Evolutionary conservation across 2,113 vertebrate species (phyloP).

Genomic region (Pavo muticus): DNA sequence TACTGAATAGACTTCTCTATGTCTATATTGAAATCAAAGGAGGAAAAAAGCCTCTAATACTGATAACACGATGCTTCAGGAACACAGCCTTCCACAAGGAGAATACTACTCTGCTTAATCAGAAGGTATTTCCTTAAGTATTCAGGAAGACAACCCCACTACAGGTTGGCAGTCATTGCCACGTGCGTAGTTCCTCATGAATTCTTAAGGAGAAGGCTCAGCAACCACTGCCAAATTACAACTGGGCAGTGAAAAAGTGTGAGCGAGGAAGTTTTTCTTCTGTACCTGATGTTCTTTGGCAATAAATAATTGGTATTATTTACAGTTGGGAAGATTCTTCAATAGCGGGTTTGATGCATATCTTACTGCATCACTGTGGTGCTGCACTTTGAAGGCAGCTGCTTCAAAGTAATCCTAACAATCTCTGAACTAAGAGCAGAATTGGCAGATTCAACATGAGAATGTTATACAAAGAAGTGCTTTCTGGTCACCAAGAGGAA

Average conservation of each 20-base stretch:
- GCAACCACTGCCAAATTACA: neutral
- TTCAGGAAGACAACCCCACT: neutral
- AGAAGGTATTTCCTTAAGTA: neutral
- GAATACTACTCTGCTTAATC: neutral
- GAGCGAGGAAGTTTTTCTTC: neutral
- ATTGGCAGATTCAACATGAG: neutral
- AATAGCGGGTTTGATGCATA: neutral
- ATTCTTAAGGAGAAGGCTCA: neutral
- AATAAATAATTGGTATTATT: neutral
- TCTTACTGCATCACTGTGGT: neutral
- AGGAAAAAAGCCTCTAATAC: neutral
- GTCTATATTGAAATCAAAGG: neutral
- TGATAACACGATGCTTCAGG: neutral
- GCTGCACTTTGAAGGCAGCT: neutral
- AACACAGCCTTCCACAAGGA: neutral
- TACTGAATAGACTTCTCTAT: neutral
- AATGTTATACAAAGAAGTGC: neutral
- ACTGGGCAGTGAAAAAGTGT: neutral
- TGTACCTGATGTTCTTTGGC: neutral
- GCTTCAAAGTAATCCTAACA: neutral
- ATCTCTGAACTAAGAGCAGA: neutral
- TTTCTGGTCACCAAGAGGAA: slow-evolving; percentile 15
- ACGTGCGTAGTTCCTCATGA: neutral
- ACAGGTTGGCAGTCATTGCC: neutral
- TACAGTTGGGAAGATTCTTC: neutral